These are phyloP conservation scores for Telmatherina bonti DNA, from an alignment of 2,797 vertebrate genomes.

Conservation along the genomic window DNA sequence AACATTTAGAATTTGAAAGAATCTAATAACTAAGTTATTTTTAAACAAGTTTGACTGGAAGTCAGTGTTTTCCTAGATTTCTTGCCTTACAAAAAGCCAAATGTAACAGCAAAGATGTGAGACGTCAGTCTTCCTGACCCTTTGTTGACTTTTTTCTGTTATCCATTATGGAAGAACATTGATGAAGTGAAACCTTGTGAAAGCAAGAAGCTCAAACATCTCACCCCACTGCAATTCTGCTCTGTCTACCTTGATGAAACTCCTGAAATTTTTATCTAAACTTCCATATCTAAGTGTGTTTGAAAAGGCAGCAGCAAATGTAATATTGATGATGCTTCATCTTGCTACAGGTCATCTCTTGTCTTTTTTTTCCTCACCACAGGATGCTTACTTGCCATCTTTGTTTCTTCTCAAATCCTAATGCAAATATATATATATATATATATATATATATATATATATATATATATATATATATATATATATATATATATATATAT, in stretches of 20 bases:
- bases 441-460: too few relatives aligned
- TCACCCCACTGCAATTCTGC: constrained; percentile 28
- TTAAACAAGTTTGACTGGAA: background rate
- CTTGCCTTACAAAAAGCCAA: background rate
- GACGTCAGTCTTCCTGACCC: constrained; percentile 13
- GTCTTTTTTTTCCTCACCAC: constrained; percentile 29
- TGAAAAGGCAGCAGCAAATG: constrained; percentile 61
- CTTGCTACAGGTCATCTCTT: constrained; percentile 29
- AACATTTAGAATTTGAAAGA: background rate
- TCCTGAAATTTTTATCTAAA: constrained; percentile 68
- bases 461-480: too few relatives aligned
- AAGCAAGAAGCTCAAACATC: constrained; percentile 26
- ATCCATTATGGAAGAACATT: too few relatives aligned
- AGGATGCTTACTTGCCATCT: too few relatives aligned
- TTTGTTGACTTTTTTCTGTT: constrained; percentile 24
- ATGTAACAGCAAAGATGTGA: constrained; percentile 10
- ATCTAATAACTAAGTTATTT: background rate
- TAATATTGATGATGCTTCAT: constrained; percentile 69
- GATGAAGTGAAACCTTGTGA: too few relatives aligned
- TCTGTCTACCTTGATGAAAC: constrained; percentile 63
- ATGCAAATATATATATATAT: too few relatives aligned
- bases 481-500: too few relatives aligned
- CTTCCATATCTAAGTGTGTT: constrained; percentile 62
- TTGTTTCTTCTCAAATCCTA: too few relatives aligned
- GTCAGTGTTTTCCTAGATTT: background rate